Evolutionary conservation across 2,888 invertebrate species (phyloP).

Genomic region (Melangyna quadrimaculata): DNA sequence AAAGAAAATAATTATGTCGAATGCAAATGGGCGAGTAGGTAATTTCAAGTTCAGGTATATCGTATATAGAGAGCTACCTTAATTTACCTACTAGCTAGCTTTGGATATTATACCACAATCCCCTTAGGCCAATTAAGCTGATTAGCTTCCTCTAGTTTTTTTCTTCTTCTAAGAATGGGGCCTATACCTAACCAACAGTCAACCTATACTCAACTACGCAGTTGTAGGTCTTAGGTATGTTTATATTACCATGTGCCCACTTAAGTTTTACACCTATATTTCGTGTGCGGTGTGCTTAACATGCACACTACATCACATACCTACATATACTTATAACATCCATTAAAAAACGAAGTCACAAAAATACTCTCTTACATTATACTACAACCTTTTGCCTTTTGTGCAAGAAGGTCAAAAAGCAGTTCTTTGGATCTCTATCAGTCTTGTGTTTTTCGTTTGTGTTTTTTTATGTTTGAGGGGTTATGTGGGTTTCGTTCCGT

Average conservation of each 20-base stretch:
- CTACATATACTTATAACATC: not conserved
- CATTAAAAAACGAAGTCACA: constrained; percentile 12
- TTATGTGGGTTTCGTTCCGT: constrained; percentile 64
- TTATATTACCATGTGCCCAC: constrained; percentile 34
- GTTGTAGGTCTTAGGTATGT: no score
- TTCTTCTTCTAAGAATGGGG: constrained; percentile 44
- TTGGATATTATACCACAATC: not conserved
- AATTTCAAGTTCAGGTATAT: constrained; percentile 55
- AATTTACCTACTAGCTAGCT: constrained; percentile 10
- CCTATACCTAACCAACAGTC: not conserved
- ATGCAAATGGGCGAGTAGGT: constrained; percentile 56
- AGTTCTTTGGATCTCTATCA: constrained; percentile 41
- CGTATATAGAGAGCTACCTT: constrained; percentile 9
- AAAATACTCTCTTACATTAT: constrained; percentile 15
- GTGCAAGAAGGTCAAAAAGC: constrained; percentile 59
- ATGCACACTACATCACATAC: constrained; percentile 43
- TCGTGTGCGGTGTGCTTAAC: constrained; percentile 60
- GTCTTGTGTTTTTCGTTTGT: not conserved
- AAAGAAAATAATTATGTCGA: constrained; percentile 22
- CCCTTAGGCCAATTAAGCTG: constrained; percentile 59
- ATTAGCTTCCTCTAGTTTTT: constrained; percentile 60
- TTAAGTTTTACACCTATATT: constrained; percentile 49
- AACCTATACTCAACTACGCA: not conserved
- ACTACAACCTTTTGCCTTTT: constrained; percentile 58
- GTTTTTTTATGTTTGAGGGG: not conserved